Base-by-base conservation (phyloP, 1,140 invertebrate genomes). In the Bombus ignitus region DNA sequence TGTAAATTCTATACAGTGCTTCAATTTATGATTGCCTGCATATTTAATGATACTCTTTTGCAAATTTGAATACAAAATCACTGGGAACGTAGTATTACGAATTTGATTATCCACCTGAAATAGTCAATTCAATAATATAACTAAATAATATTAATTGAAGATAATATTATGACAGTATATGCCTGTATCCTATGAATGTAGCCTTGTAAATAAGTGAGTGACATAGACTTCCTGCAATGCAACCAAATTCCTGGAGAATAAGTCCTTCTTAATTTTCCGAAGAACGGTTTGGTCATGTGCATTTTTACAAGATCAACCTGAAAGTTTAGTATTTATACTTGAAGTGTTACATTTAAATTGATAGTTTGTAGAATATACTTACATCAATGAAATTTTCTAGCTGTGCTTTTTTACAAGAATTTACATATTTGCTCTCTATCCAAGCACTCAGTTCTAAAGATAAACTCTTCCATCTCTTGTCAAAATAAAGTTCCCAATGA, bases 221-320 rank as follows among this genome's bases (percentile, higher is more conserved):
- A 97, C 66, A 96, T 93, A 1, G 98, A 98, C 91, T 96, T 96
- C 70, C 97, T 95, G 86, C 96, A 96, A 89, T 98, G 97, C 62
- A 97, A 90, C 97, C 97, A 98, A 39, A 98, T 81, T 6, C 96
- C 97, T n/a, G 98, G 97, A 79, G 96, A 96, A 91, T 97, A 97
- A 0, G 96, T 97, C 70, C 98, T 95, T 82, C 97, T 94, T 42
- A 98, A 92, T 91, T 97, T 97, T 2, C 97, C 97, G 93, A 97
- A 98, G 93, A 98, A 98, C 2, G 98, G 98, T 92, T 98, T 98
- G 0, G 97, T 97, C 97, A 98, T 98, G 87, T 97, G 97, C 98
- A 98, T 98, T 92, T 97, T 97, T 74, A 96, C 96, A 85, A 98
- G 96, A 93, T 98, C 97, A 86, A 98, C 97, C 96, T 98, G 12